Evolutionary conservation across 2,797 vertebrate species (phyloP), one percentile per base, ranked within the genome.

Genomic region (Pipistrellus kuhlii): DNA sequence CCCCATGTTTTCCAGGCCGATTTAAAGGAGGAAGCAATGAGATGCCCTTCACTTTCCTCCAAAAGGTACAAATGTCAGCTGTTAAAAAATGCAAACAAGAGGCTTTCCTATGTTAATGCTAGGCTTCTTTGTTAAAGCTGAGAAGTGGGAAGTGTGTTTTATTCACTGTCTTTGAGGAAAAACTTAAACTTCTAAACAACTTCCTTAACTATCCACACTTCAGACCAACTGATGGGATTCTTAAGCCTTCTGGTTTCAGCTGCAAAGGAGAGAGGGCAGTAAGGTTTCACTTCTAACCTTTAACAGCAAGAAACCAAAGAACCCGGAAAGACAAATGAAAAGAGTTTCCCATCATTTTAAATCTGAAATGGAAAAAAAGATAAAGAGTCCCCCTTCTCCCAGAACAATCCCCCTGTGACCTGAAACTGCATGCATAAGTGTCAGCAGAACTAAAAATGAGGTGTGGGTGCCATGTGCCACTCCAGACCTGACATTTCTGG

Each of bases 31-130:
- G 97, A 98, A 97, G 97, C 97, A 98, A 97, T 95, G 98, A 98
- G 98, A 98, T 98, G 98, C 97, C 98, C 98, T 98, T 98, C 98
- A 98, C 96, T 98, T 98, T 97, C 96, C 97, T 98, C 97, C 0
- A 35, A 98, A 98, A 98, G 98, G 98, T 98, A 98, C 98, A 98
- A 98, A 98, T 98, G 98, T 98, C 98, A 98, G 90, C 94, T 97
- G 98, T 98, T 98, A 96, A 98, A 98, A 98, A 98, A 98, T 98
- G 98, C 98, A 98, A 98, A 97, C 98, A 98, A 96, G 97, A 98
- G 97, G 94, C 76, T 97, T 98, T 97, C 96, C 97, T 96, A 90
- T 98, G 98, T 98, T 98, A 98, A 98, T 98, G 97, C 96, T 97
- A 95, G 96, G 96, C 86, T 97, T 95, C 97, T 98, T 98, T 98